phyloP scores from a whole-genome alignment of 2,888 invertebrate genomes.

The Ecdyonurus torrentis region DNA sequence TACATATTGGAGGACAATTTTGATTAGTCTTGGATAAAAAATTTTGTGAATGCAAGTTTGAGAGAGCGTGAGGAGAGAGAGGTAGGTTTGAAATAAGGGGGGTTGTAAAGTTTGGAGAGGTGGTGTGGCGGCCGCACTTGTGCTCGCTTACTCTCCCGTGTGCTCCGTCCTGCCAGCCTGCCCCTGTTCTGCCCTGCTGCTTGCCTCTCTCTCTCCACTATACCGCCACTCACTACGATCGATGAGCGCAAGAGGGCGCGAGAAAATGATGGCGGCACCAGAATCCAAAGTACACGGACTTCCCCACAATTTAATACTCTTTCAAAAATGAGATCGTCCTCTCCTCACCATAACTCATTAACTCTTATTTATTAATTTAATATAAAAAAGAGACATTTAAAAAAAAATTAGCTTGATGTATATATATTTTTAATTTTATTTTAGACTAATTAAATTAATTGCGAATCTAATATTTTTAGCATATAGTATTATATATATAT shows the following conservation, averaged over 20 bases:
- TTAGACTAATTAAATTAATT: too few relatives aligned
- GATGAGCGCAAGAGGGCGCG: background rate
- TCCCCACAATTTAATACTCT: background rate
- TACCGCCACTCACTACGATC: background rate
- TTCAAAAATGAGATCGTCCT: background rate
- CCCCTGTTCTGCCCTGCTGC: too few relatives aligned
- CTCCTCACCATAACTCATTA: too few relatives aligned
- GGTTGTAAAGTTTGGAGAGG: background rate
- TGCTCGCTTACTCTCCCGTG: background rate
- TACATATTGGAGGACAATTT: too few relatives aligned
- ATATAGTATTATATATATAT: too few relatives aligned
- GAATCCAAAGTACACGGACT: background rate
- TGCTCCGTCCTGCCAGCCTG: too few relatives aligned
- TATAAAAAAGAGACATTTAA: background rate
- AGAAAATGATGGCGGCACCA: background rate
- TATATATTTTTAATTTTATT: background rate
- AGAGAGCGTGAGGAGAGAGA: background rate
- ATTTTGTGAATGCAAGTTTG: background rate
- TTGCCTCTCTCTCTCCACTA: background rate
- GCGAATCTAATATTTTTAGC: too few relatives aligned
- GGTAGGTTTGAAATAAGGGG: background rate
- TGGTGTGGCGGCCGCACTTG: background rate
- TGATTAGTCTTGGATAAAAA: background rate
- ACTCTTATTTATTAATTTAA: background rate
- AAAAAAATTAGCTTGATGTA: background rate